Evolutionary conservation across 1,140 invertebrate genomes (phyloP).

Genomic region (Oscheius sp.): DNA sequence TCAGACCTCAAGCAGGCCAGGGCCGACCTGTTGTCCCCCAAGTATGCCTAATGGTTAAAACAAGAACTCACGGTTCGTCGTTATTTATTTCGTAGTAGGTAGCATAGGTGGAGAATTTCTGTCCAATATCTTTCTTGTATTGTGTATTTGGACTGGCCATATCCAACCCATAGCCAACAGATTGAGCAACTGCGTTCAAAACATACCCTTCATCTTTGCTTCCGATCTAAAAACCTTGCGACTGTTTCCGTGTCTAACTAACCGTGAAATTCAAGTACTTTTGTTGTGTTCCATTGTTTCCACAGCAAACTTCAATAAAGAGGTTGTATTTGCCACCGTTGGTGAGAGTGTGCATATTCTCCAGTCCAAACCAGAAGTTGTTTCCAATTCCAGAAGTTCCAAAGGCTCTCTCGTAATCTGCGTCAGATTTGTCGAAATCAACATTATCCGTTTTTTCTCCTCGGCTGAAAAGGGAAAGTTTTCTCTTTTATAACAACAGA

Average conservation of each 20-base stretch:
- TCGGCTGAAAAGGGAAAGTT: neutral
- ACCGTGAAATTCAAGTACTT: neutral
- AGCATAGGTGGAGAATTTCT: neutral
- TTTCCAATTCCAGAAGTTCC: neutral
- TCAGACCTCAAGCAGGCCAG: too few relatives aligned
- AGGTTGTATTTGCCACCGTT: neutral
- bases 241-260: neutral
- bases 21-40: too few relatives aligned
- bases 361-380: slow-evolving; percentile 2
- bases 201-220: neutral
- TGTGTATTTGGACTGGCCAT: neutral
- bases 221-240: neutral
- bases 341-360: neutral
- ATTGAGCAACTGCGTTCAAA: neutral
- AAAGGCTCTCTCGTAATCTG: neutral
- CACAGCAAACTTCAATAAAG: neutral
- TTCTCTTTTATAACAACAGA: neutral
- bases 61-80: neutral
- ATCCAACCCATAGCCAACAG: neutral
- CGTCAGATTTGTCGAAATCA: neutral
- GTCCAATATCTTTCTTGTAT: neutral
- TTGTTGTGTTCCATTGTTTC: neutral
- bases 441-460: neutral
- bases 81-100: neutral
- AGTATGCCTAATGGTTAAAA: neutral